phyloP scores from a whole-genome alignment of 2,888 invertebrate species.

The Neria commutata region DNA sequence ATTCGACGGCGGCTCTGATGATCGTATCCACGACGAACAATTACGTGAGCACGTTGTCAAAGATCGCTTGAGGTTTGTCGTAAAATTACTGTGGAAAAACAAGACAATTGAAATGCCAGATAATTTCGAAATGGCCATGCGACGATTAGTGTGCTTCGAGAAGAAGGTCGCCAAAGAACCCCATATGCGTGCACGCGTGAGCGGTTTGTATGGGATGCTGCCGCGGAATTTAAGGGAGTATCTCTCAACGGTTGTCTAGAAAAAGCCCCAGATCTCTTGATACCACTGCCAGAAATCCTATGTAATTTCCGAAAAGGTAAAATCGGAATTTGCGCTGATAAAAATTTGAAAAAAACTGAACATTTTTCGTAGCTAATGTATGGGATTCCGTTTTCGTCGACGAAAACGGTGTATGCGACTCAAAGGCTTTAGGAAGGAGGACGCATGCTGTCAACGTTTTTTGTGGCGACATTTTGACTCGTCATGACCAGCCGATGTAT shows the following conservation, averaged over 20 bases:
- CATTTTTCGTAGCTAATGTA: no score
- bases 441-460: conserved; percentile 46
- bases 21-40: conserved; percentile 5
- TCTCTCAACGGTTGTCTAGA: conserved; percentile 43
- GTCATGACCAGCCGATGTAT: conserved; percentile 25
- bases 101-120: conserved; percentile 33
- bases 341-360: no score
- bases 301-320: conserved; percentile 49
- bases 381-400: no score
- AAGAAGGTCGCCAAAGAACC: conserved; percentile 26
- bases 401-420: no score
- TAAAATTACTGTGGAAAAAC: conserved; percentile 35
- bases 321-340: conserved; percentile 47
- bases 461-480: conserved; percentile 39
- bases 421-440: no score
- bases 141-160: conserved; percentile 30
- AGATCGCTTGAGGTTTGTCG: conserved; percentile 23
- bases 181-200: conserved; percentile 8
- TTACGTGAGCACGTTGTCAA: conserved; percentile 11
- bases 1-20: conserved; percentile 9
- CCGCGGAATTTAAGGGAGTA: conserved; percentile 36
- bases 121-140: conserved; percentile 28
- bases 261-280: conserved; percentile 46
- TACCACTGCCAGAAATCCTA: conserved; percentile 47
- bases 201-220: conserved; percentile 46